Evolutionary conservation across 2,113 vertebrate species (phyloP).

Genomic region (Sitta europaea): DNA sequence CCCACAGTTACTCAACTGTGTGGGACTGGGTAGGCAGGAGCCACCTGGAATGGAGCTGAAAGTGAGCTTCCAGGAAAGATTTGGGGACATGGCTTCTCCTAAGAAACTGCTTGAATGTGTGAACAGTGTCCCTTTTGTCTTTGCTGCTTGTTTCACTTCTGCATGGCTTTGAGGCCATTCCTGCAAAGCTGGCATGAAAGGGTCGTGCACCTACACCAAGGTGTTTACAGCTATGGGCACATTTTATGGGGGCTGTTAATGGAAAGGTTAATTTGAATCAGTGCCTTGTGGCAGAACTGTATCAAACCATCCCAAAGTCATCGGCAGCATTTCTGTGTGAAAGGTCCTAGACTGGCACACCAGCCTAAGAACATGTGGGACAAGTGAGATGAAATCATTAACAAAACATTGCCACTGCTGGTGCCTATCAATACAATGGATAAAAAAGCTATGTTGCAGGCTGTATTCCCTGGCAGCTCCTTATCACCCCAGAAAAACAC

Average conservation of each 20-base stretch:
- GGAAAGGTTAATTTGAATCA: neutral
- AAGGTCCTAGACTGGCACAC: neutral
- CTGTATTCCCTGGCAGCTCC: neutral
- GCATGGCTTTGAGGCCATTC: neutral
- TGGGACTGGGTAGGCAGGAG: neutral
- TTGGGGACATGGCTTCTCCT: neutral
- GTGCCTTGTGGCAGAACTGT: neutral
- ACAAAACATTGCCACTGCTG: neutral
- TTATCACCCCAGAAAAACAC: neutral
- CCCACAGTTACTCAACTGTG: neutral
- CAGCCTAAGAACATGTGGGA: neutral
- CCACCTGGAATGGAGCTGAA: neutral
- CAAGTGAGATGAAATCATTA: neutral
- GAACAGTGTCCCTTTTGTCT: neutral
- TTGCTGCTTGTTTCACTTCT: neutral
- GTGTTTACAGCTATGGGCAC: neutral
- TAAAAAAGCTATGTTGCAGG: neutral
- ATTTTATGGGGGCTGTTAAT: fast-evolving
- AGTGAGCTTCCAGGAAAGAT: neutral
- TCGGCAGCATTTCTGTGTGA: neutral
- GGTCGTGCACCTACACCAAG: neutral
- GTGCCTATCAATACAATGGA: neutral
- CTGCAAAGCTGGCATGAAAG: neutral
- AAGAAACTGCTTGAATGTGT: neutral
- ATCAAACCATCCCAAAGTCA: neutral